Base-by-base conservation (phyloP, 2,113 vertebrate genomes). In the Callaeas wilsoni region DNA sequence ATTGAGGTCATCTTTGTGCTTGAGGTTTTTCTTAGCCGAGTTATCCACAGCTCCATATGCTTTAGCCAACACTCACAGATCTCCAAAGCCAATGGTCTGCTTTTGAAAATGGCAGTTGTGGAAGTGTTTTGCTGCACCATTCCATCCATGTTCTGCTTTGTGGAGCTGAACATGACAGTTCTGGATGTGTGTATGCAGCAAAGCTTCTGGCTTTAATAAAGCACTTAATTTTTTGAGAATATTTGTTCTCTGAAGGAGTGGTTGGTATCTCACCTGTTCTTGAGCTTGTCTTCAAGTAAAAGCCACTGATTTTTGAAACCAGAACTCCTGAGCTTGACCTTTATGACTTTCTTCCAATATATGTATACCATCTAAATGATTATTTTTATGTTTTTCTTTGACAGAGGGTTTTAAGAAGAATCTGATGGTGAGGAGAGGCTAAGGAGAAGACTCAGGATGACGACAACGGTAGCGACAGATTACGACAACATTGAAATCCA, bases 401-500 rank as follows among this genome's bases (percentile, higher is more conserved):
- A 13, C 91, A 98, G 98, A 98, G 93, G 95, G 97, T 93, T 76
- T 94, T 98, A 95, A 97, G 97, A 97, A 98, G 98, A 97, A 78
- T 97, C 98, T 96, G 97, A 99, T 99, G 99, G 97, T 97, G 98
- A 98, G 94, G 96, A 96, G 70, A 95, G 83, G 84, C 93, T 94
- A 96, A 98, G 96, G 96, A 98, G 96, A 97, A 92, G 93, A 82
- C 96, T 98, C 98, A 99, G 90, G 97, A 99, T 99, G 99, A 99
- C 99, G 49, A 98, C 99, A 59, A 98, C 99, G 35, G 98, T 99
- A 96, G 98, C 99, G 14, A 98, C 98, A 84, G 99, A 99, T 94
- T 99, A 96, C 20, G 99, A 99, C 94, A 99, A 99, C 96, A 99
- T 99, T 96, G 99, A 99, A 96, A 99, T 99, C 97, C 99, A 99